Evolutionary conservation across 2,888 invertebrate genomes (phyloP), one percentile per base, ranked within the genome.

Genomic region (Capitulum mitella): DNA sequence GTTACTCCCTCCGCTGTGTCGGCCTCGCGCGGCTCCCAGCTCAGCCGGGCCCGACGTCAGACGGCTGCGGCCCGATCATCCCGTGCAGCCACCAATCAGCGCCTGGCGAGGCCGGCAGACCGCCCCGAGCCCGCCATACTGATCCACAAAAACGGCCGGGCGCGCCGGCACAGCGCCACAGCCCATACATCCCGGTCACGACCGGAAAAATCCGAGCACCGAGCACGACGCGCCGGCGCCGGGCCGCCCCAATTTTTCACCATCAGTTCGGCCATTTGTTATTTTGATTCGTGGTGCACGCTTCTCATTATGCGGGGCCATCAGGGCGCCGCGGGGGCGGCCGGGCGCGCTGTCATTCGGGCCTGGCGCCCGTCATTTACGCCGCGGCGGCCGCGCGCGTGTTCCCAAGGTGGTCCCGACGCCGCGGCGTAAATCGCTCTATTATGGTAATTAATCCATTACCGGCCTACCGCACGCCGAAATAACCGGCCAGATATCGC

Each of bases 401-500:
- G 29, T n/a, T 29, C 26, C 46, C 8, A 14, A 14, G 75, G 75
- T 75, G 75, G 75, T 75, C 75, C 29, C 2, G 5, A 2, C 75
- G 14, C 16, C 43, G 46, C 75, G 0, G 75, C 40, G 29, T 75
- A 75, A 75, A 75, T 75, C 75, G 75, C 75, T 75, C 75, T 75
- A 75, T 75, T 75, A 75, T 75, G 75, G 75, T 75, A 75, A 75
- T 75, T 75, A 75, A 75, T 75, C 75, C 75, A 75, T 75, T 75
- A 75, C 37, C 70, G 37, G 70, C 37, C 34, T 37, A 32, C 70
- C 37, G 70, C 58, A 37, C 64, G 70, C 12, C 70, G 22, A 32
- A 37, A 32, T 70, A 34, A 37, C 37, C 70, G 37, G 22, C 16
- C 37, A 32, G 32, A 61, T n/a, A 61, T n/a, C n/a, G 32, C 32